Percentiles rank a stretch among this genome's conserved stretches.
phyloP scores from a whole-genome alignment of 2,888 invertebrate genomes.

The Caenorhabditis angaria region DNA sequence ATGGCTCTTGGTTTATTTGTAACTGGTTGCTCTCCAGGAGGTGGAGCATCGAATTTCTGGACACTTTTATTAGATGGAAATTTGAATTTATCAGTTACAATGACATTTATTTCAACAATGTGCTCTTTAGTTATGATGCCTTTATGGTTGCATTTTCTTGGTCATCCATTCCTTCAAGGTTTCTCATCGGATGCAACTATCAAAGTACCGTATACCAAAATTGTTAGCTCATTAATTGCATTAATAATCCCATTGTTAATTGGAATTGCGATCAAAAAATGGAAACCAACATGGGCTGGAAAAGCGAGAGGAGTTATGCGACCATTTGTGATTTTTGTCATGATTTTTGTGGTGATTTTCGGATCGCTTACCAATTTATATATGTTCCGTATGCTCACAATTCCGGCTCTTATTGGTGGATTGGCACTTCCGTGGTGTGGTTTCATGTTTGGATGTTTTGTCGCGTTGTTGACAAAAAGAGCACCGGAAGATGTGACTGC shows the following conservation, averaged over 20 bases:
- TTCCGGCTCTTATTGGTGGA: constrained; percentile 72
- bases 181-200: constrained; percentile 49
- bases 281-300: constrained; percentile 71
- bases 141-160: constrained; percentile 75
- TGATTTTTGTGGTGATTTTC: constrained; percentile 73
- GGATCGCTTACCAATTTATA: constrained; percentile 74
- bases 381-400: constrained; percentile 74
- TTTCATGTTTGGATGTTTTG: constrained; percentile 74
- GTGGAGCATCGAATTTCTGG: constrained; percentile 97
- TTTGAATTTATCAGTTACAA: constrained; percentile 89
- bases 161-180: constrained; percentile 70
- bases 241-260: constrained; percentile 74
- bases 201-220: constrained; percentile 44
- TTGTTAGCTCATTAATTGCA: constrained; percentile 71
- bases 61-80: constrained; percentile 89
- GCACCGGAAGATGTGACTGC: constrained; percentile 69
- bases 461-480: constrained; percentile 69
- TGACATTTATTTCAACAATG: constrained; percentile 90
- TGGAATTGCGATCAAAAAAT: constrained; percentile 74
- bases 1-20: constrained; percentile 73
- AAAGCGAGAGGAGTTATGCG: constrained; percentile 69
- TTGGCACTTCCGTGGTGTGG: constrained; percentile 74
- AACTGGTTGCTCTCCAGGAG: constrained; percentile 69
- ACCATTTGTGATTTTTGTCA: constrained; percentile 74
- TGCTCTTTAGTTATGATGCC: constrained; percentile 81